A percentile compares a stretch with the other conserved stretches of the same genome.
These are phyloP conservation scores for Elmis aenea DNA, from an alignment of 2,888 invertebrate species.

Conservation along the genomic window DNA sequence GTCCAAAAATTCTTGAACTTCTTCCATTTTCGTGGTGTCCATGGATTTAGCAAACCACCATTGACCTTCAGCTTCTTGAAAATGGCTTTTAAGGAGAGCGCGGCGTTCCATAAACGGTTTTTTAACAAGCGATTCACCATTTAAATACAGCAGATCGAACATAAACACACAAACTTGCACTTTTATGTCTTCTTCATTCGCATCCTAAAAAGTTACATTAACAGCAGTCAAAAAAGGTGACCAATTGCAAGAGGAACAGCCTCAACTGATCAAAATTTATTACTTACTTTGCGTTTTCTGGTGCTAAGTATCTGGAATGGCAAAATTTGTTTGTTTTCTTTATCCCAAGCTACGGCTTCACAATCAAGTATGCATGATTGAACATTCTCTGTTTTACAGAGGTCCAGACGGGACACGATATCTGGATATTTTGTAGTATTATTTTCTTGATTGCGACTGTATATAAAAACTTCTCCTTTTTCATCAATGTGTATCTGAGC, in stretches of 20 bases:
- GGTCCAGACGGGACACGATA: slow-evolving; percentile 67
- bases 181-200: slow-evolving; percentile 67
- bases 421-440: slow-evolving; percentile 96
- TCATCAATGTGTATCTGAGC: slow-evolving; percentile 83
- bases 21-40: slow-evolving; percentile 82
- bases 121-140: slow-evolving; percentile 78
- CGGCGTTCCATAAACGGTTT: slow-evolving; percentile 72
- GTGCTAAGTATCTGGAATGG: slow-evolving; percentile 97
- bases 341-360: slow-evolving; percentile 97
- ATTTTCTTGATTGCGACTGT: slow-evolving; percentile 94
- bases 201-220: slow-evolving; percentile 69
- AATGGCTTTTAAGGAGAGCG: slow-evolving; percentile 64
- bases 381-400: slow-evolving; percentile 55
- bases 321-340: slow-evolving; percentile 77
- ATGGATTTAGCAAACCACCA: slow-evolving; percentile 83
- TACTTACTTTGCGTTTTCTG: slow-evolving; percentile 82
- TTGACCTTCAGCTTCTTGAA: slow-evolving; percentile 68
- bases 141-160: slow-evolving; percentile 91
- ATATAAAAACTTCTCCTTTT: slow-evolving; percentile 71
- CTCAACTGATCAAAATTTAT: background rate
- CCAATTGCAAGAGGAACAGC: slow-evolving; percentile 1
- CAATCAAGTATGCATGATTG: slow-evolving; percentile 88
- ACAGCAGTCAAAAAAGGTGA: slow-evolving; percentile 11
- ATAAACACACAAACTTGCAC: slow-evolving; percentile 86
- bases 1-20: slow-evolving; percentile 90